Evolutionary conservation across 2,797 vertebrate genomes (phyloP).

Genomic region (Gallinago solitaria): DNA sequence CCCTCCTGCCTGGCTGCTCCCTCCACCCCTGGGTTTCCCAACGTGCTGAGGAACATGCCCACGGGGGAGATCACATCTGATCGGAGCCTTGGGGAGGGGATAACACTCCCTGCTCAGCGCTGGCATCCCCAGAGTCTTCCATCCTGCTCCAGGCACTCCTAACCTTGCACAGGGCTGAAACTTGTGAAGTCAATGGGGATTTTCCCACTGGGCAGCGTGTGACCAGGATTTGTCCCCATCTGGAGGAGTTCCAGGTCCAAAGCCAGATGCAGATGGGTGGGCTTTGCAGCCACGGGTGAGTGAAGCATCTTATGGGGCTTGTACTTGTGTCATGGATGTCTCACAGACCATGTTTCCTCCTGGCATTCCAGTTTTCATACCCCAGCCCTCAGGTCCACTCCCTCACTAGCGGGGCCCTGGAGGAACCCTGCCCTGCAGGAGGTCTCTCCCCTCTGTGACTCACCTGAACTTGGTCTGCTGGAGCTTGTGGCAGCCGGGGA

Average conservation of each 20-base stretch:
- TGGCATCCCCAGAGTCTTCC: not conserved
- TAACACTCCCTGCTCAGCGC: not conserved
- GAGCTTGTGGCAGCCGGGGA: conserved; percentile 85
- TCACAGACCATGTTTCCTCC: not conserved
- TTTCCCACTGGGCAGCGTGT: rapidly evolving
- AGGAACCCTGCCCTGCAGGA: not conserved
- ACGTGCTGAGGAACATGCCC: not conserved
- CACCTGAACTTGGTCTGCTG: conserved; percentile 93
- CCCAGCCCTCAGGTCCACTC: not conserved
- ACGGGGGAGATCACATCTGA: not conserved
- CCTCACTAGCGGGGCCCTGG: not conserved
- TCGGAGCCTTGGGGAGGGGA: not conserved
- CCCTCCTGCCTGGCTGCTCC: conserved; percentile 17
- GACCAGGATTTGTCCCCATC: not conserved
- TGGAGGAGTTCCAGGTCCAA: not conserved
- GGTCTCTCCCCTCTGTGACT: not conserved
- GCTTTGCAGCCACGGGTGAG: not conserved
- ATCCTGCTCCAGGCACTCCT: not conserved
- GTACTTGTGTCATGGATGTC: not conserved
- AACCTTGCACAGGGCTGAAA: not conserved
- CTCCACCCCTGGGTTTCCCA: conserved; percentile 18
- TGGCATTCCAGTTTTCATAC: not conserved
- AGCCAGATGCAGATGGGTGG: not conserved
- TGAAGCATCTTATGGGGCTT: not conserved
- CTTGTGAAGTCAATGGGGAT: not conserved